A percentile compares a stretch with the other conserved stretches of the same genome.
These are phyloP conservation scores for Hemicentrotus pulcherrimus DNA, from an alignment of 35 echinoderm and acorn worm genomes.

Conservation along the genomic window DNA sequence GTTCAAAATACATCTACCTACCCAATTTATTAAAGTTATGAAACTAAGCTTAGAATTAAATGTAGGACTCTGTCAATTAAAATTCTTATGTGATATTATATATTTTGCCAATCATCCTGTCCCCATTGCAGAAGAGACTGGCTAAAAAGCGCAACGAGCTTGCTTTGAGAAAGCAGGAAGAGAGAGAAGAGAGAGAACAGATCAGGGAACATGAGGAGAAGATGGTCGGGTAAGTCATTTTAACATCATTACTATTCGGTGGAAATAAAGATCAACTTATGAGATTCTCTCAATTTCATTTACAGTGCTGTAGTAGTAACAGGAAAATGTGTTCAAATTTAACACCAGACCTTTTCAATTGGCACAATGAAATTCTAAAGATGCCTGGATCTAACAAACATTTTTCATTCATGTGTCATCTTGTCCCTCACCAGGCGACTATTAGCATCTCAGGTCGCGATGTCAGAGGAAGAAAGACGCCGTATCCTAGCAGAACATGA, in stretches of 20 bases:
- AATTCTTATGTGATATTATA: background rate
- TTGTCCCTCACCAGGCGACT: slow-evolving; percentile 61
- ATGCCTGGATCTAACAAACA: too few species aligned
- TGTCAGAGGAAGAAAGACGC: slow-evolving; percentile 87
- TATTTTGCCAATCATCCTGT: background rate
- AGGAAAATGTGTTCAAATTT: too few species aligned
- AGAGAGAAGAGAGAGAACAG: slow-evolving; percentile 82
- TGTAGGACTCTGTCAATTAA: background rate
- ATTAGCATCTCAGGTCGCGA: slow-evolving; percentile 83
- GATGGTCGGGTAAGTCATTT: slow-evolving; percentile 80
- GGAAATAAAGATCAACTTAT: too few species aligned
- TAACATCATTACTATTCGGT: background rate
- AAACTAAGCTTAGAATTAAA: too few species aligned
- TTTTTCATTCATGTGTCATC: background rate
- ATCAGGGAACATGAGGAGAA: slow-evolving; percentile 90
- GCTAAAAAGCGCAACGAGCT: slow-evolving; percentile 81
- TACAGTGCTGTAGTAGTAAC: too few species aligned
- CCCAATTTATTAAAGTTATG: too few species aligned
- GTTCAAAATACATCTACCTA: too few species aligned
- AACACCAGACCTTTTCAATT: too few species aligned
- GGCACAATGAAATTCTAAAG: too few species aligned
- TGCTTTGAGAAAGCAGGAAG: slow-evolving; percentile 74
- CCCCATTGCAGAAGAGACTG: slow-evolving; percentile 68
- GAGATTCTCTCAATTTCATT: too few species aligned
- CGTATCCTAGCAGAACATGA: slow-evolving; percentile 84